phyloP scores from a whole-genome alignment of 1,140 invertebrate species.

The Pygmarrhopalites habei region DNA sequence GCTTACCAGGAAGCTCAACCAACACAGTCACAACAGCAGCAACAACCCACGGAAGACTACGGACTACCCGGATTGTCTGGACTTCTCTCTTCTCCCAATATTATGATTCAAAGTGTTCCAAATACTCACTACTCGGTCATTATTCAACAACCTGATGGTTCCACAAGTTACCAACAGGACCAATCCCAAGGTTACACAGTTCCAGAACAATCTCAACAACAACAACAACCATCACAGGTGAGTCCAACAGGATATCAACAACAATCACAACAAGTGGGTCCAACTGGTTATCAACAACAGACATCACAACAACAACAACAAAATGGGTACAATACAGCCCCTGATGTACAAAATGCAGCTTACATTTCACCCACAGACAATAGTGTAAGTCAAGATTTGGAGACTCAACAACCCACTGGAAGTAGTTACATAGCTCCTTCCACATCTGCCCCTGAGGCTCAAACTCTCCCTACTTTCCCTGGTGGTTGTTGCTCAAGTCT shows the following conservation, averaged over 20 bases:
- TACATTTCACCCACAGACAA: neutral
- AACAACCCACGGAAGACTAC: neutral
- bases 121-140: constrained; percentile 3
- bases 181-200: neutral
- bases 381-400: neutral
- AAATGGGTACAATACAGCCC: neutral
- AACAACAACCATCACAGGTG: too few species aligned
- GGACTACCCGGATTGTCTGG: neutral
- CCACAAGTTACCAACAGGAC: constrained; percentile 1
- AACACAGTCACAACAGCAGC: neutral
- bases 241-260: neutral
- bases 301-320: constrained; percentile 2
- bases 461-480: constrained; percentile 13
- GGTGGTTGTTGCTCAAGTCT: constrained; percentile 20
- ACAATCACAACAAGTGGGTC: neutral
- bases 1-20: neutral
- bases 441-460: neutral
- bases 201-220: too few species aligned
- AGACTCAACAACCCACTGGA: neutral
- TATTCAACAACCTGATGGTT: constrained; percentile 6
- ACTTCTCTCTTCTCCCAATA: neutral
- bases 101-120: constrained; percentile 9
- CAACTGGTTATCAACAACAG: neutral
- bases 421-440: too few species aligned
- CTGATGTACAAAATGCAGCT: neutral